Evolutionary conservation across 1,140 invertebrate genomes (phyloP).

Genomic region (Brachionus rotundiformis): DNA sequence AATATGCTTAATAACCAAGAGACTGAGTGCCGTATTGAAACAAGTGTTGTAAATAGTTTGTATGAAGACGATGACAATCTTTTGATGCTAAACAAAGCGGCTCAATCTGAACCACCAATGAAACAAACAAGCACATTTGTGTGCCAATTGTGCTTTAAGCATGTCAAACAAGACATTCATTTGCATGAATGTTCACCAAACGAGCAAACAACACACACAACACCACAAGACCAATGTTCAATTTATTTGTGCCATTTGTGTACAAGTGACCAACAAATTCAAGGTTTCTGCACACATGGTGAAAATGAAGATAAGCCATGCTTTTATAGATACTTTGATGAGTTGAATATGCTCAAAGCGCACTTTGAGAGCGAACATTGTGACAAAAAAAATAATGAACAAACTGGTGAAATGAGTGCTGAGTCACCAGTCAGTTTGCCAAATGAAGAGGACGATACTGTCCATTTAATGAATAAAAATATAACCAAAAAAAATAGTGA

Average conservation of each 20-base stretch:
- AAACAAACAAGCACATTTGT: background rate
- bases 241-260: slow-evolving; percentile 21
- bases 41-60: slow-evolving; percentile 41
- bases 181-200: background rate
- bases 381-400: no score
- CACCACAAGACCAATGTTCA: background rate
- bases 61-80: background rate
- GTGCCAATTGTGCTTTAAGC: background rate
- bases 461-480: background rate
- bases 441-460: no score
- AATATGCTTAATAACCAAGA: background rate
- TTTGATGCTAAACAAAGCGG: background rate
- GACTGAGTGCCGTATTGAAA: slow-evolving; percentile 16
- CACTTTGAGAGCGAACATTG: background rate
- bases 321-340: background rate
- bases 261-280: background rate
- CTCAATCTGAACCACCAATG: background rate
- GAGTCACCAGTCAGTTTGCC: background rate
- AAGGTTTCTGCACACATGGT: background rate
- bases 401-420: background rate
- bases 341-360: background rate
- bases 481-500: background rate
- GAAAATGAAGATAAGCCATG: background rate
- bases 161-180: background rate
- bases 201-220: background rate